Conservation (phyloP, 2,113 vertebrate species). For the Nothoprocta pentlandii region DNA sequence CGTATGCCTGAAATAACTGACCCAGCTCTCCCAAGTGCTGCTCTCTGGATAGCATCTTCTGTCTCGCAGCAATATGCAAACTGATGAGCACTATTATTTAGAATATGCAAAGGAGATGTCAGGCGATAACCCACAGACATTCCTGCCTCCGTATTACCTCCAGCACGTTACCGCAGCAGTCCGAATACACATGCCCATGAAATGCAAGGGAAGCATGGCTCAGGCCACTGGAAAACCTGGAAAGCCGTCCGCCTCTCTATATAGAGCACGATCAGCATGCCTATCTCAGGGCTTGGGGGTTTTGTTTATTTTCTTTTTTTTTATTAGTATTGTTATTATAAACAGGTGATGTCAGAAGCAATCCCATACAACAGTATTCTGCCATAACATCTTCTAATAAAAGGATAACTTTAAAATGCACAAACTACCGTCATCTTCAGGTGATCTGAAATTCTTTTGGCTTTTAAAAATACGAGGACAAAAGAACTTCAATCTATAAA, state of each 20-base stretch:
- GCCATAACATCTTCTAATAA: background rate
- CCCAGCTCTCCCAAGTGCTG: constrained; percentile 47
- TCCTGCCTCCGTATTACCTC: background rate
- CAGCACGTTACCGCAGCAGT: background rate
- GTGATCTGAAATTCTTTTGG: background rate
- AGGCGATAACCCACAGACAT: background rate
- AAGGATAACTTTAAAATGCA: background rate
- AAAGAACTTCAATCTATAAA: background rate
- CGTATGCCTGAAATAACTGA: constrained; percentile 43
- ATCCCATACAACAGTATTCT: background rate
- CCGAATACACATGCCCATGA: background rate
- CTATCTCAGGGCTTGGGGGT: background rate
- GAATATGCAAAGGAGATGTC: constrained; percentile 18
- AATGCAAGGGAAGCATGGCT: background rate
- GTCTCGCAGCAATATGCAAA: constrained; percentile 26
- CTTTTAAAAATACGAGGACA: background rate
- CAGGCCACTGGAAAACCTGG: background rate
- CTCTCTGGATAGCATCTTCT: constrained; percentile 58
- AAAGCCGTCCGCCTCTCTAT: background rate
- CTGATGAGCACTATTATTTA: constrained; percentile 8
- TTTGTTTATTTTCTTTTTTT: background rate
- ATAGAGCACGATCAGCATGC: rapidly evolving
- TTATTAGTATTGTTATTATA: background rate
- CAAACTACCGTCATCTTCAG: background rate
- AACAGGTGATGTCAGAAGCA: background rate